Percentiles rank a stretch among this genome's conserved stretches.
These are phyloP conservation scores for Therioaphis trifolii DNA, from an alignment of 2,888 invertebrate genomes.

Conservation along the genomic window DNA sequence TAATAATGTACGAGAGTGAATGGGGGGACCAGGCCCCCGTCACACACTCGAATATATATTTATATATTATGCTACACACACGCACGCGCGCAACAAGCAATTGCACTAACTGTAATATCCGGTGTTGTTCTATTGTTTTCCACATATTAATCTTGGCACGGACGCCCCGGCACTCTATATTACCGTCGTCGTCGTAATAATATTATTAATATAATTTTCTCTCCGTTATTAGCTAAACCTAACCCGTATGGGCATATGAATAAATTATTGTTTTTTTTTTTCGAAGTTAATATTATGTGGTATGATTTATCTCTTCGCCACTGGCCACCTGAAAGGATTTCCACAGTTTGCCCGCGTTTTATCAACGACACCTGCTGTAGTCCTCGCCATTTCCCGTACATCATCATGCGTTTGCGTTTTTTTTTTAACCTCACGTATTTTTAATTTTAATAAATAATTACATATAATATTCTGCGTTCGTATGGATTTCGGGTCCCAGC, in stretches of 20 bases:
- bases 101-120: constrained; percentile 60
- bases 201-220: neutral
- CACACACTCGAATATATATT: neutral
- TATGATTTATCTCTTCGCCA: too few species aligned
- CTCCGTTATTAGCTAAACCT: neutral
- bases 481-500: neutral
- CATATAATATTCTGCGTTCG: neutral
- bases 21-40: neutral
- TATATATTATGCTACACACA: neutral
- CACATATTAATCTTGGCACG: constrained; percentile 53
- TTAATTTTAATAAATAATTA: too few species aligned
- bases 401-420: too few species aligned
- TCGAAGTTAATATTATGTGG: too few species aligned
- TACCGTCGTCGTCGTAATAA: constrained; percentile 16
- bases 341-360: neutral
- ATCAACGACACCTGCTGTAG: neutral
- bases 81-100: constrained; percentile 42
- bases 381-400: too few species aligned
- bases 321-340: too few species aligned
- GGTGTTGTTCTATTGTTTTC: constrained; percentile 62
- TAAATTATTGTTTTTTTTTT: neutral
- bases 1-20: neutral
- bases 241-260: neutral
- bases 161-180: constrained; percentile 11
- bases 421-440: too few species aligned